Percentiles rank a stretch among this genome's conserved stretches.
These are phyloP conservation scores for Venustoraphidia nigricollis DNA, from an alignment of 2,888 invertebrate genomes.

Conservation along the genomic window DNA sequence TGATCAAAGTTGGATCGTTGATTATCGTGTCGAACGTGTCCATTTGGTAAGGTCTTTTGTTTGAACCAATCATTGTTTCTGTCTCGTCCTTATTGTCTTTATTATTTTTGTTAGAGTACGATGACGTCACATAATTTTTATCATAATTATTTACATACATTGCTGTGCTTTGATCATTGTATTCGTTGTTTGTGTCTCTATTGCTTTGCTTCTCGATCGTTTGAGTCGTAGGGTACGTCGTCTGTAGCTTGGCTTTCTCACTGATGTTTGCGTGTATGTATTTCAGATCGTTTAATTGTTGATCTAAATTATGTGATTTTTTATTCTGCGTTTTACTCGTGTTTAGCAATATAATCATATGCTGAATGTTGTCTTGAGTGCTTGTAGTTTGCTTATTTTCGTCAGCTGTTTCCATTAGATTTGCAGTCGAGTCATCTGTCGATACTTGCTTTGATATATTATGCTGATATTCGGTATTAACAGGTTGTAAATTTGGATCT, in stretches of 20 bases:
- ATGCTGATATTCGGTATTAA: background rate
- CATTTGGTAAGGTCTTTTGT: background rate
- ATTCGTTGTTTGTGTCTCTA: too few species aligned
- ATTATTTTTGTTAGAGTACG: background rate
- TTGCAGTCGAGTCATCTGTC: background rate
- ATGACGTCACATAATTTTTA: too few species aligned
- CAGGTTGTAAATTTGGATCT: conserved; percentile 1
- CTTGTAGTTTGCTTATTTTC: background rate
- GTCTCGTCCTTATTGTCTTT: background rate
- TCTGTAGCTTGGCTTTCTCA: too few species aligned
- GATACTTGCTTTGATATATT: background rate
- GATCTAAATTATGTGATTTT: background rate
- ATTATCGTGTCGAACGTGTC: too few species aligned
- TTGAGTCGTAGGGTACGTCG: too few species aligned
- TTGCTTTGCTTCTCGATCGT: too few species aligned
- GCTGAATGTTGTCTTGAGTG: conserved; percentile 3
- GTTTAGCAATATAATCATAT: conserved; percentile 4
- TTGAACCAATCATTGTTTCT: background rate
- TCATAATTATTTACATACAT: too few species aligned
- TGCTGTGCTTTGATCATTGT: too few species aligned
- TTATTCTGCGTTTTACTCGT: background rate
- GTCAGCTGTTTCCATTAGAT: background rate
- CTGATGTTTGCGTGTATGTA: too few species aligned
- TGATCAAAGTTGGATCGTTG: too few species aligned
- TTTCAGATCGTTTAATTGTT: too few species aligned